Base-by-base conservation (phyloP, 2,113 vertebrate genomes). In the Hyaena hyaena region DNA sequence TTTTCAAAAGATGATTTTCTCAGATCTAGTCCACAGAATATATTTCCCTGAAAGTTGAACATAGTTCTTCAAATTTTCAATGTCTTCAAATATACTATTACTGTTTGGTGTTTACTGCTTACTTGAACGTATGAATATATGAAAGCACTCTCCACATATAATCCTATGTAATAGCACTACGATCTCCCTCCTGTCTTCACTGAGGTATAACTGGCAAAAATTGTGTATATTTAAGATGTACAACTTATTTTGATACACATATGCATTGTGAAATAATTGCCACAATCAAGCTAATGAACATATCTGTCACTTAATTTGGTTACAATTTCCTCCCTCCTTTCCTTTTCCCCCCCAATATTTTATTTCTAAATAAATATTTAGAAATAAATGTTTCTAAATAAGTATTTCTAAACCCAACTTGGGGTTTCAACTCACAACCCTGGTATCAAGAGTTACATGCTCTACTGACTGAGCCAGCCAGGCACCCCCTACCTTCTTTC, bases 11-110 rank as follows among this genome's bases (percentile, higher is more conserved):
- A 63, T 5, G 8, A 23, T 65, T 93, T 96, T 88, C 17, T 68
- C 79, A 69, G 26, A 48, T 76, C 31, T 96, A 7, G 58, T 87
- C 23, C 39, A 83, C 14, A n/a, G 26, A 80, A 88, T 2, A 7
- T 35, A 87, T 58, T 76, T 94, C 33, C 88, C 4, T 68, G 45
- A 90, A 87, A 33, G 28, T 55, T 68, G 66, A 89, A 82, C 14
- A 58, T 39, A 17, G 3, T 87, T 86, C n/a, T 86, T 92, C 6
- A 74, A 73, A 63, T 91, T 90, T 79, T 26, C 5, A 82, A 28
- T 77, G 83, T 71, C 61, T 96, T 96, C 33, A 82, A 61, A 85
- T 71, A 45, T 80, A 45, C 39, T 80, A 39, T 92, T 90, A 73
- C 24, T 39, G 10, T 74, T 90, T 68, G n/a, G n/a, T 21, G 53